These are phyloP conservation scores for Brachymystax lenok DNA, from an alignment of 2,797 vertebrate species.

Conservation along the genomic window DNA sequence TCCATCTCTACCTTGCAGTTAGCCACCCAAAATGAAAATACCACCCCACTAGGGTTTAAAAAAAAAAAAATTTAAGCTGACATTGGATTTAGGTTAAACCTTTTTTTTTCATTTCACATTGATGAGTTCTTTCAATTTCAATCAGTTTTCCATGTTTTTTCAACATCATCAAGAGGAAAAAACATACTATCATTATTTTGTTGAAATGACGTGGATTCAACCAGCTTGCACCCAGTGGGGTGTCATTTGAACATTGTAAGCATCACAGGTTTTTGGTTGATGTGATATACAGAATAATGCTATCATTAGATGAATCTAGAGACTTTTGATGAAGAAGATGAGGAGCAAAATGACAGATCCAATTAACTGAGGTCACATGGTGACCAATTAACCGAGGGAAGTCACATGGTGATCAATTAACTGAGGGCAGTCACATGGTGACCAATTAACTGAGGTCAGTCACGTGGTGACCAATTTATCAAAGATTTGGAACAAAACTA, in stretches of 20 bases:
- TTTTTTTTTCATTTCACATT: not conserved
- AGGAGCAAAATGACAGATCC: slow-evolving; percentile 18
- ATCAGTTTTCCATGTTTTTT: too few species aligned
- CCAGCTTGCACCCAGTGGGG: too few species aligned
- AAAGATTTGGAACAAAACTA: not conserved
- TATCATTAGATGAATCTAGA: not conserved
- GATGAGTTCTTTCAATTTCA: not conserved
- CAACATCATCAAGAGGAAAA: not conserved
- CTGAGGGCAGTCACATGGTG: too few species aligned
- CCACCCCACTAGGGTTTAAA: not conserved
- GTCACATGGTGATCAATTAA: too few species aligned
- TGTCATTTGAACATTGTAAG: slow-evolving; percentile 2
- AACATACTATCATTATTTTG: not conserved
- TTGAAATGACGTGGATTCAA: not conserved
- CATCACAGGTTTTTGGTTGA: not conserved
- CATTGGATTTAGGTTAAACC: not conserved
- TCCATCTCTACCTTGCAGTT: not conserved
- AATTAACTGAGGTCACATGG: not conserved
- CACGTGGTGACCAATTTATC: not conserved
- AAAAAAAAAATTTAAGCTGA: too few species aligned
- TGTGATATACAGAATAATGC: not conserved
- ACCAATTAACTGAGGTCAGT: too few species aligned
- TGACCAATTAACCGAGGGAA: not conserved
- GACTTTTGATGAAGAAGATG: slow-evolving; percentile 5
- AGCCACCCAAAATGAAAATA: not conserved